Evolutionary conservation across 2,797 vertebrate species (phyloP).

Genomic region (Clarias fuscus): DNA sequence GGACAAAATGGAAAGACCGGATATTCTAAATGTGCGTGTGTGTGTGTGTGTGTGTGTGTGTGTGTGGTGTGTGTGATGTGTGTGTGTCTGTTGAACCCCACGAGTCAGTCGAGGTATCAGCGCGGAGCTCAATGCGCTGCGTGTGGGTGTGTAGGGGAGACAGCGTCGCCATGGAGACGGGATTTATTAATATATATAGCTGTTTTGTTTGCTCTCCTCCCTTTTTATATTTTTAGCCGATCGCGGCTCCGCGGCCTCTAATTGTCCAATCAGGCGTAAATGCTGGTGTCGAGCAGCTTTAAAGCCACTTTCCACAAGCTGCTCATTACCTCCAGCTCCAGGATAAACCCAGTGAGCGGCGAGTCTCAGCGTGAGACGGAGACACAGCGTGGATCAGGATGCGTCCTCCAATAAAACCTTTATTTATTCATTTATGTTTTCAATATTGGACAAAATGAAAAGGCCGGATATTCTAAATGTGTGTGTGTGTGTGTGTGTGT

Average conservation of each 20-base stretch:
- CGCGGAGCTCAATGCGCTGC: conserved; percentile 57
- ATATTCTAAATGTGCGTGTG: no score
- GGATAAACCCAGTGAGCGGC: not conserved
- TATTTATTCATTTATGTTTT: not conserved
- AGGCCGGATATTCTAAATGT: no score
- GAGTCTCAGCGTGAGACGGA: not conserved
- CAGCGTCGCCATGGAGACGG: conserved; percentile 73
- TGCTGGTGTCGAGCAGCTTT: conserved; percentile 38
- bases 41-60: not conserved
- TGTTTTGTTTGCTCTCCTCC: conserved; percentile 61
- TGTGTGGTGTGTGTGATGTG: not conserved
- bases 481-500: no score
- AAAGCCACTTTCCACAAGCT: conserved; percentile 54
- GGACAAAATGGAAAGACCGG: not conserved
- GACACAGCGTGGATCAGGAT: not conserved
- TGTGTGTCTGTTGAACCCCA: conserved; percentile 20
- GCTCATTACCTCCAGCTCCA: conserved; percentile 6
- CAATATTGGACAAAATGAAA: not conserved
- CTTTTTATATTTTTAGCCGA: conserved; percentile 67
- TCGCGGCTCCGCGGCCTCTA: conserved; percentile 58
- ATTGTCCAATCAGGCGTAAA: conserved; percentile 60
- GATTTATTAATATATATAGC: conserved; percentile 70
- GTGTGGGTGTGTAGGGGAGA: conserved; percentile 68
- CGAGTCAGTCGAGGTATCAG: conserved; percentile 61
- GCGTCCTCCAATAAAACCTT: not conserved